These are phyloP conservation scores for Campylomormyrus numenius DNA, from an alignment of 2,113 vertebrate species.

Conservation along the genomic window DNA sequence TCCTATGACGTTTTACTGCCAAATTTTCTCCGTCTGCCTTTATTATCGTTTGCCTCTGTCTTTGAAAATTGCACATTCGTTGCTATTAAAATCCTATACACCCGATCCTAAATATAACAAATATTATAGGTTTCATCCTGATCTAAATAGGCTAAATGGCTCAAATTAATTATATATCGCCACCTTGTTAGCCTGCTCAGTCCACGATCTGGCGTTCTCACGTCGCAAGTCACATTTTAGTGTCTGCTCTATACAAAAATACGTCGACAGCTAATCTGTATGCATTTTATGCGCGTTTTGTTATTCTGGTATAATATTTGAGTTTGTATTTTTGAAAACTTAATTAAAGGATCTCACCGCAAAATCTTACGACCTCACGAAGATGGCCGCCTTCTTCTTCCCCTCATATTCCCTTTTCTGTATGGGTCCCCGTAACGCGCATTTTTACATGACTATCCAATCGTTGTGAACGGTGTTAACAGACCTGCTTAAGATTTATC, in stretches of 20 bases:
- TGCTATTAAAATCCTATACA: not conserved
- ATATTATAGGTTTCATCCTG: not conserved
- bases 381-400: conserved; percentile 50
- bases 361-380: conserved; percentile 52
- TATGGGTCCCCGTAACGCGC: not conserved
- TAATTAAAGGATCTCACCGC: conserved; percentile 31
- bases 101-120: not conserved
- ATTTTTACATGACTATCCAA: not conserved
- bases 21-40: not conserved
- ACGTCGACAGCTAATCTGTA: not conserved
- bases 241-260: not conserved
- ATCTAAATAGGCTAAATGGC: not conserved
- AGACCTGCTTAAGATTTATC: not conserved
- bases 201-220: not conserved
- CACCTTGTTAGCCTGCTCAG: not conserved
- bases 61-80: not conserved
- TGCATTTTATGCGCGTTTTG: not conserved
- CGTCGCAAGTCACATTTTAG: not conserved
- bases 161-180: not conserved
- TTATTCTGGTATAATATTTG: not conserved
- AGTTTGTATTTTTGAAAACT: not conserved
- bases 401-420: conserved; percentile 11
- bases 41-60: not conserved
- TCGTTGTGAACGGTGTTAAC: not conserved
- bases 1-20: not conserved